These are phyloP conservation scores for Onchidella celtica DNA, from an alignment of 2,888 invertebrate species.

Conservation along the genomic window DNA sequence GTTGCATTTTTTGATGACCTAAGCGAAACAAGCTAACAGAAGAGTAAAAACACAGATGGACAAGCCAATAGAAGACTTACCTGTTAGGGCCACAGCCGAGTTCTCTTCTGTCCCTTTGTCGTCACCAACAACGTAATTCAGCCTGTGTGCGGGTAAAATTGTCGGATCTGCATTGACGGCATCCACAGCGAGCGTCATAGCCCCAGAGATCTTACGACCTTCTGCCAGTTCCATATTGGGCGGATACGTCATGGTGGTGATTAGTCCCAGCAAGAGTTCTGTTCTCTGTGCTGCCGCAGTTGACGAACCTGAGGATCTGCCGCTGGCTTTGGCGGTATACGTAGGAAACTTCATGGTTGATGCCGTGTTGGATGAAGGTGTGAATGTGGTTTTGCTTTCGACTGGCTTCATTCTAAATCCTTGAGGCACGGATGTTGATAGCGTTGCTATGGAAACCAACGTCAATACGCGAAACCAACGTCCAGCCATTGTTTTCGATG, in stretches of 20 bases:
- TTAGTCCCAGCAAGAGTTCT: conserved; percentile 46
- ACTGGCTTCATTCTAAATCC: too few species aligned
- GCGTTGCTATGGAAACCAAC: too few species aligned
- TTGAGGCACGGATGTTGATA: too few species aligned
- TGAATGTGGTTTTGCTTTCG: background rate
- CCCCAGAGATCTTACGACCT: conserved; percentile 53
- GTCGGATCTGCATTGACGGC: conserved; percentile 51
- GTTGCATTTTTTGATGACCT: too few species aligned
- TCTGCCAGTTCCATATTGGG: conserved; percentile 36
- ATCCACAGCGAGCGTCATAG: conserved; percentile 54
- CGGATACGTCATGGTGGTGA: conserved; percentile 47
- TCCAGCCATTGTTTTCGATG: too few species aligned
- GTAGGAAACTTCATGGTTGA: background rate
- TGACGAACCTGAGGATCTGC: too few species aligned
- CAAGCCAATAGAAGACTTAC: conserved; percentile 12
- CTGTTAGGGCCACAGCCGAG: conserved; percentile 49
- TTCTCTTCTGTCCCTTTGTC: conserved; percentile 41
- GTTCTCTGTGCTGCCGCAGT: too few species aligned
- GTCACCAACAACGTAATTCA: conserved; percentile 51
- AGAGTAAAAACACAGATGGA: too few species aligned
- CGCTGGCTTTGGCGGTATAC: background rate
- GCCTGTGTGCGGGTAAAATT: conserved; percentile 51
- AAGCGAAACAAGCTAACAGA: too few species aligned
- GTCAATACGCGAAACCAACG: too few species aligned
- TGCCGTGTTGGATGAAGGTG: too few species aligned